phyloP scores from a whole-genome alignment of 2,888 invertebrate species.

The Ochropleura leucogaster region DNA sequence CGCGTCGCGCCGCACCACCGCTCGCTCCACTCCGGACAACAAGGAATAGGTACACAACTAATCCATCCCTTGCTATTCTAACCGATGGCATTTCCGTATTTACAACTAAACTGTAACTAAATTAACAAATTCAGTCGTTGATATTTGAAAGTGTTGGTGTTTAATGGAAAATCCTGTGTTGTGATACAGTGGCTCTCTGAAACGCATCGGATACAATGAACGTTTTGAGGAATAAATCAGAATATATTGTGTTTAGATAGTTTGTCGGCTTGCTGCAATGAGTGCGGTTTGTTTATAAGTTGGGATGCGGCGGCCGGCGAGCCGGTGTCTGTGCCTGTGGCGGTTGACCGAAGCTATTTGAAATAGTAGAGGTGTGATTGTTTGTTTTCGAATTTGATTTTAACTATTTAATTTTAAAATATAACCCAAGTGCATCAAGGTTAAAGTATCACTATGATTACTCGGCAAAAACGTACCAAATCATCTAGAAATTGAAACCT shows the following conservation, averaged over 20 bases:
- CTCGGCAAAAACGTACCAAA: constrained; percentile 11
- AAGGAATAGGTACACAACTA: constrained; percentile 66
- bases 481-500: not conserved
- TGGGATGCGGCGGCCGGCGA: constrained; percentile 41
- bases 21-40: constrained; percentile 51
- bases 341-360: constrained; percentile 39
- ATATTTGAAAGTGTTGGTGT: constrained; percentile 55
- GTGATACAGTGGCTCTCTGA: constrained; percentile 55
- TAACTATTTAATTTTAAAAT: not conserved
- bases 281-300: constrained; percentile 58
- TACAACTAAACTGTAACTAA: constrained; percentile 46
- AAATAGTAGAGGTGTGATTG: constrained; percentile 36
- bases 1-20: constrained; percentile 41
- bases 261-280: constrained; percentile 29
- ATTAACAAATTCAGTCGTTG: constrained; percentile 50
- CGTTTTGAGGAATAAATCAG: constrained; percentile 22
- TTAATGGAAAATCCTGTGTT: constrained; percentile 49
- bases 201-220: constrained; percentile 9
- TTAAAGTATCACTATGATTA: not conserved
- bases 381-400: constrained; percentile 25
- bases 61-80: constrained; percentile 54
- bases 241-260: constrained; percentile 31
- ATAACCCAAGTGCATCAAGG: not conserved
- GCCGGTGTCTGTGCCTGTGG: constrained; percentile 44
- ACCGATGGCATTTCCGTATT: constrained; percentile 44